A percentile compares a stretch with the other conserved stretches of the same genome.
Evolutionary conservation across 2,888 invertebrate genomes (phyloP).

Genomic region (Leucania comma): DNA sequence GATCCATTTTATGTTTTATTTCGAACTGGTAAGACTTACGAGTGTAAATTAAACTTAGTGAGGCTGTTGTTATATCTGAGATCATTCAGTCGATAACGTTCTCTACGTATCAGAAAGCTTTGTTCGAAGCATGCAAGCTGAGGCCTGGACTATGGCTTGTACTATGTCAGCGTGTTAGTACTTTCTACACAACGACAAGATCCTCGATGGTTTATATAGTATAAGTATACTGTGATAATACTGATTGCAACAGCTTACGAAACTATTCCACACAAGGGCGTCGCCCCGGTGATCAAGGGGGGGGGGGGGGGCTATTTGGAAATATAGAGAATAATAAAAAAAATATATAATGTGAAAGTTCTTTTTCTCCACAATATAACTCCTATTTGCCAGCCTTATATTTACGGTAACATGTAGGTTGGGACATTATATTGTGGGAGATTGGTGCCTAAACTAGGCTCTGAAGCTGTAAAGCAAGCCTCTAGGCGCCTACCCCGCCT

Average conservation of each 20-base stretch:
- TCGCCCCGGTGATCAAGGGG: too few relatives aligned
- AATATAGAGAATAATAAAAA: too few relatives aligned
- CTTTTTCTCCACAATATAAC: too few relatives aligned
- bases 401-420: too few relatives aligned
- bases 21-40: background rate
- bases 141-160: background rate
- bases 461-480: too few relatives aligned
- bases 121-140: background rate
- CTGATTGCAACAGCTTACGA: background rate
- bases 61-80: background rate
- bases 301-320: too few relatives aligned
- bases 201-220: slow-evolving; percentile 2
- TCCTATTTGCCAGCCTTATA: too few relatives aligned
- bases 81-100: background rate
- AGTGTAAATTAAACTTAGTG: background rate
- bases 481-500: too few relatives aligned
- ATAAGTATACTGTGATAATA: background rate
- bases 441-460: too few relatives aligned
- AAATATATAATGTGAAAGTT: too few relatives aligned
- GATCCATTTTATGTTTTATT: slow-evolving; percentile 10
- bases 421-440: too few relatives aligned
- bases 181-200: background rate
- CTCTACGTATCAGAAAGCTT: background rate
- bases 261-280: background rate
- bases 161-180: background rate